Evolutionary conservation across 2,888 invertebrate genomes (phyloP), one percentile per base, ranked within the genome.

Genomic region (Serrognathus titanus): DNA sequence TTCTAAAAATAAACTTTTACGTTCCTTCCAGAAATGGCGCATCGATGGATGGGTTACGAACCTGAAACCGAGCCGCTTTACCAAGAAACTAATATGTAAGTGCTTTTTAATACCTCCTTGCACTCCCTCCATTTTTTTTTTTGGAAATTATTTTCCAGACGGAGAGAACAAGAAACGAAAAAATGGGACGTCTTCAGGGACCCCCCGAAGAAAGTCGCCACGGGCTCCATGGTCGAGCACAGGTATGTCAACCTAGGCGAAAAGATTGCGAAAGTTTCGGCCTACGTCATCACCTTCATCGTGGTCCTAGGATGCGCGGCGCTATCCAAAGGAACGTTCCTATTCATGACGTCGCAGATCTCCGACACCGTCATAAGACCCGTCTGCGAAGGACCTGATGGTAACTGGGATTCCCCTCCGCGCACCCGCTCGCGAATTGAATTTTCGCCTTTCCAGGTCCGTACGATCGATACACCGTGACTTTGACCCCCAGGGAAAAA

Each of bases 171-270:
- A 48, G 82, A 83, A 66, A 75, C 79, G 6, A 82, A 84, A 71
- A 80, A 85, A 79, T 94, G 94, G 94, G 89, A 94, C 71, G 81
- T 87, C 10, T 94, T 94, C 75, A 82, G 88, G 68, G 85, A 88
- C 66, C 81, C 87, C 8, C 90, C 90, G 1, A 81, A 86, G 51
- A 83, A 85, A 71, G 81, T 82, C 59, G 83, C 85, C 60, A 83
- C 83, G 38, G 88, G 88, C 40, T 90, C 91, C 1, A 86, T 85
- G 79, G 84, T 81, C 11, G 81, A 83, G 41, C 80, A 80, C 1
- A 81, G 79, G 62, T 86, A 84, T 75, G 79, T 90, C 50, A 84
- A 86, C 47, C 69, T 78, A 52, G 79, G 84, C 45, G 80, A 89
- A 11, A 86, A 86, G 71, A 55, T 83, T 6, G 76, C 88, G 24